Evolutionary conservation across 2,888 invertebrate species (phyloP).

Genomic region (Trichacis sp.): DNA sequence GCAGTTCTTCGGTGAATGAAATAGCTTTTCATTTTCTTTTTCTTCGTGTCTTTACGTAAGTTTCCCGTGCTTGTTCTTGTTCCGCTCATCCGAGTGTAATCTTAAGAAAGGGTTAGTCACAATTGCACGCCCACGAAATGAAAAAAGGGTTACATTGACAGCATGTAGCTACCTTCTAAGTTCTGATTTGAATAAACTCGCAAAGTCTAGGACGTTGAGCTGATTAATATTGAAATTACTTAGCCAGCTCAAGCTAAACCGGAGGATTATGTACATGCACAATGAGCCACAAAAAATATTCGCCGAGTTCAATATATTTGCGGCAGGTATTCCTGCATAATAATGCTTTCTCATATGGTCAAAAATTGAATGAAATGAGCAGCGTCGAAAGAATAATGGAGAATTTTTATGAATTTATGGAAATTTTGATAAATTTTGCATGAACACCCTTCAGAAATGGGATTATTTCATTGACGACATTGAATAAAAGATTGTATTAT

Average conservation of each 20-base stretch:
- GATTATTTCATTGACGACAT: too few relatives aligned
- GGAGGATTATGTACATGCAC: neutral
- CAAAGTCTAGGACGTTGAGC: slow-evolving; percentile 44
- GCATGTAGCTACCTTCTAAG: slow-evolving; percentile 29
- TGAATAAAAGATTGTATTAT: too few relatives aligned
- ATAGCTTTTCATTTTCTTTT: slow-evolving; percentile 20
- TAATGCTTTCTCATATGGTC: too few relatives aligned
- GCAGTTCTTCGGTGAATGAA: slow-evolving; percentile 10
- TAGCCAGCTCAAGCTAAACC: neutral
- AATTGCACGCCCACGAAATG: neutral
- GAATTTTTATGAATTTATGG: too few relatives aligned
- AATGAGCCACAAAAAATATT: neutral
- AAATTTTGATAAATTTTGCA: too few relatives aligned
- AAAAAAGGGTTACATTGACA: slow-evolving; percentile 14
- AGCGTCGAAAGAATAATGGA: too few relatives aligned
- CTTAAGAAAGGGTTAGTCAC: slow-evolving; percentile 9
- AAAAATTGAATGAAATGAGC: too few relatives aligned
- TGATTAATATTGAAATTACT: slow-evolving; percentile 36
- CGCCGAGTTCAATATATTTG: too few relatives aligned
- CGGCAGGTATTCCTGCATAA: too few relatives aligned
- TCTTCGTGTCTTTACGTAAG: slow-evolving; percentile 16
- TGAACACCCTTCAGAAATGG: too few relatives aligned
- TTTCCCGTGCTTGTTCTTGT: slow-evolving; percentile 12
- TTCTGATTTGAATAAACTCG: slow-evolving; percentile 47
- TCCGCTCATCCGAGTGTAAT: slow-evolving; percentile 16